Evolutionary conservation across 2,888 invertebrate species (phyloP), one percentile per base, ranked within the genome.

Genomic region (Hemaris fuciformis): DNA sequence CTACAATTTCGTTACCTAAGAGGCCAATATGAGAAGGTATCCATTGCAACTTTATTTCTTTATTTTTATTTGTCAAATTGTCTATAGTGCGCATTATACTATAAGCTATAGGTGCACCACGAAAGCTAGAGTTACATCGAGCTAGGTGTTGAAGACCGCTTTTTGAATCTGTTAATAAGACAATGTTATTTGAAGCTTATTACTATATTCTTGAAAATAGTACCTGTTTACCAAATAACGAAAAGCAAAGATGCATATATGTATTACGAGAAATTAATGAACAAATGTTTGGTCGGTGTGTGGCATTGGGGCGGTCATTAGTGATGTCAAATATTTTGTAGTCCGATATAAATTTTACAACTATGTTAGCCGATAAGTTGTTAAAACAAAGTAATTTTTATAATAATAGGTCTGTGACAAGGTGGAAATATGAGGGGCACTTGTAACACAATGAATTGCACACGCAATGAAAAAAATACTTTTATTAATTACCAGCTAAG

Each of bases 161-260:
- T n/a, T n/a, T n/a, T n/a, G n/a, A n/a, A n/a, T n/a, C n/a, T n/a
- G n/a, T n/a, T n/a, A n/a, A n/a, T n/a, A n/a, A n/a, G n/a, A n/a
- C n/a, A n/a, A n/a, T n/a, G n/a, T n/a, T n/a, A n/a, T 25, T 42
- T 25, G 3, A 8, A 20, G 34, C 15, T 15, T 15, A 22, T 48
- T 22, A 13, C 23, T 34, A 34, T 38, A 38, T 48, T 34, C 61
- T 58, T 53, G 25, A 8, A 53, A 58, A 63, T 41, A 20, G 2
- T 31, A 15, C 61, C 57, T 45, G 57, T 31, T 56, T 43, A 13
- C 15, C 43, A 6, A 42, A 22, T 10, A 15, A 13, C 60, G 42
- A 41, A 20, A 27, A 27, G 42, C 18, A 43, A 56, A 61, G 27
- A 41, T n/a, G 56, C n/a, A 13, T 27, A 20, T 23, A 38, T 5